Evolutionary conservation across 2,113 vertebrate genomes (phyloP).

Genomic region (Marmota flaviventris): DNA sequence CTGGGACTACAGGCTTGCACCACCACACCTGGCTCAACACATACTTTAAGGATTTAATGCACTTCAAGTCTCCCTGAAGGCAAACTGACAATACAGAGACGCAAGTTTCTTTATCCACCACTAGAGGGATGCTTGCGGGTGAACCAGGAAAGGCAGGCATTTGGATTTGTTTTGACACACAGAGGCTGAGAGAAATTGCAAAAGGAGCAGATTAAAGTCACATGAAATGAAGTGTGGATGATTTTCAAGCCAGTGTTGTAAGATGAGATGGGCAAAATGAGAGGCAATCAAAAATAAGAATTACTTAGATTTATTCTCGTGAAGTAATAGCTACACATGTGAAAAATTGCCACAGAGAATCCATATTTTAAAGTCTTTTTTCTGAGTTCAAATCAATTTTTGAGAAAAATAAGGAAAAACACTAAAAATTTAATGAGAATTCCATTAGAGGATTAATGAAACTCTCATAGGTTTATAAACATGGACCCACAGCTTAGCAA

Average conservation of each 20-base stretch:
- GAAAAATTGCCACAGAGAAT: constrained; percentile 13
- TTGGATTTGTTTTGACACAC: background rate
- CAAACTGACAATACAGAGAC: background rate
- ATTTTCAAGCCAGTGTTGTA: constrained; percentile 63
- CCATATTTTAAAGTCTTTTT: constrained; percentile 53
- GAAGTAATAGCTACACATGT: constrained; percentile 57
- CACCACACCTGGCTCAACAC: too few relatives aligned
- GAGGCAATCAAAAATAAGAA: constrained; percentile 53
- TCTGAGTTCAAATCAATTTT: constrained; percentile 75
- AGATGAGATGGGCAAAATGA: constrained; percentile 20
- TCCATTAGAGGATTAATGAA: constrained; percentile 57
- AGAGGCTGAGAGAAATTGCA: constrained; percentile 52
- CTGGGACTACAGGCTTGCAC: too few relatives aligned
- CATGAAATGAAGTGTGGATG: constrained; percentile 50
- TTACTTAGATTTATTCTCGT: constrained; percentile 68
- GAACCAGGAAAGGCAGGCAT: background rate
- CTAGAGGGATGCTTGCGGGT: background rate
- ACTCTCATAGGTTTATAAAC: constrained; percentile 6
- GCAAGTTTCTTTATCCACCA: background rate
- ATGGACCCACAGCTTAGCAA: background rate
- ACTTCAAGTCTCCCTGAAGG: background rate
- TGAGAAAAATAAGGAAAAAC: constrained; percentile 81
- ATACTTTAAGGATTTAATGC: background rate
- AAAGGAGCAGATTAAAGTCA: constrained; percentile 17
- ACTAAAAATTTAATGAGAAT: constrained; percentile 66